Conservation (phyloP, 2,797 vertebrate species). For the Gymnodraco acuticeps region DNA sequence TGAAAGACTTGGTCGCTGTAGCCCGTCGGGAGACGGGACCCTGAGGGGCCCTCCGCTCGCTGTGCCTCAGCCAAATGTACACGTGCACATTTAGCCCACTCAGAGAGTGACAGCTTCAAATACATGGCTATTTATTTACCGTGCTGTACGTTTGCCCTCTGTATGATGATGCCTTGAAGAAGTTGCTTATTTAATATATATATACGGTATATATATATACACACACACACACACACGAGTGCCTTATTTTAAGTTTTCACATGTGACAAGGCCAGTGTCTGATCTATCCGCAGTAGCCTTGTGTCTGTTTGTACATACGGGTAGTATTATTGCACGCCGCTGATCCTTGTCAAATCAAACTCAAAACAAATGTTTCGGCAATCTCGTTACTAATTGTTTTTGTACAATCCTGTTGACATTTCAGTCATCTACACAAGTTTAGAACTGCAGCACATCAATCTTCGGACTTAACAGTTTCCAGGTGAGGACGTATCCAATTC, state of each 20-base stretch:
- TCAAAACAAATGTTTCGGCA: background rate
- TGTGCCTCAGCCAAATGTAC: background rate
- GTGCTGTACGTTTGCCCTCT: slow-evolving; percentile 11
- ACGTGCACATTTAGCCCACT: slow-evolving; percentile 1
- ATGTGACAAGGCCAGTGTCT: background rate
- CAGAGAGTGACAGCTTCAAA: slow-evolving; percentile 3
- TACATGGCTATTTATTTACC: slow-evolving; percentile 45
- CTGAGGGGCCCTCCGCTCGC: background rate
- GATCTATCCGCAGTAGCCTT: slow-evolving; percentile 2
- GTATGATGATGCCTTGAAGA: background rate
- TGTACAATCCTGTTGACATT: background rate
- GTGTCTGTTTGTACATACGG: background rate
- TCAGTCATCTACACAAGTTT: background rate
- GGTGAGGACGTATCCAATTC: too few relatives aligned
- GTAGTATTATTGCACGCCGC: slow-evolving; percentile 1
- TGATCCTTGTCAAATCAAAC: background rate
- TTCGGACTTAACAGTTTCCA: too few relatives aligned
- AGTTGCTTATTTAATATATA: background rate
- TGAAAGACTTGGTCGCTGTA: background rate
- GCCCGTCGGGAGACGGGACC: background rate
- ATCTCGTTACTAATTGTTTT: background rate
- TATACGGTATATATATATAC: background rate
- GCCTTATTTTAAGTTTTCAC: slow-evolving; percentile 30
- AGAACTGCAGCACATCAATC: too few relatives aligned
- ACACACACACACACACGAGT: background rate